phyloP scores from a whole-genome alignment of 2,888 invertebrate genomes.

The Tillus elongatus region DNA sequence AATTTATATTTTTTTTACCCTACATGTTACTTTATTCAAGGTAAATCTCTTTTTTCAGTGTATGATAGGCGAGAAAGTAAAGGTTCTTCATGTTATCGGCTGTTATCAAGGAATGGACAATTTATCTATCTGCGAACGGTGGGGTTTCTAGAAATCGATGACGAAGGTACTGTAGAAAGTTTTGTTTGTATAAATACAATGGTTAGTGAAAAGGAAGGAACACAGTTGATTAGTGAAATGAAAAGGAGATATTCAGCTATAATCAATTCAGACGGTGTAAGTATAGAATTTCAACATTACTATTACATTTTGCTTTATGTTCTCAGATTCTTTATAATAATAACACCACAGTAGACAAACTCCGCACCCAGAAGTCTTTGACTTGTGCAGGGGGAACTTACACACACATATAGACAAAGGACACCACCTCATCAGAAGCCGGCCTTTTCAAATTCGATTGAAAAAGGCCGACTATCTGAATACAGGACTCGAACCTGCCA shows the following conservation, averaged over 20 bases:
- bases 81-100: constrained; percentile 79
- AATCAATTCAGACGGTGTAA: constrained; percentile 24
- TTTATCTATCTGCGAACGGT: constrained; percentile 77
- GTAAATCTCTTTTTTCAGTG: constrained; percentile 48
- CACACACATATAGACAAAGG: too few relatives aligned
- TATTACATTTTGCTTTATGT: too few relatives aligned
- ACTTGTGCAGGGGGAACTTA: too few relatives aligned
- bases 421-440: too few relatives aligned
- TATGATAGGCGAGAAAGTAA: constrained; percentile 74
- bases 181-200: constrained; percentile 81
- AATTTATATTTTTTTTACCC: too few relatives aligned
- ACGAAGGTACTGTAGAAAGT: constrained; percentile 69
- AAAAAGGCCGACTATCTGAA: too few relatives aligned
- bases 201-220: constrained; percentile 64
- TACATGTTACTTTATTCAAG: not conserved
- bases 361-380: too few relatives aligned
- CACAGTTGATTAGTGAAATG: constrained; percentile 66
- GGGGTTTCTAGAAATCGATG: constrained; percentile 77
- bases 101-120: constrained; percentile 72
- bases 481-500: too few relatives aligned
- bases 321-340: too few relatives aligned
- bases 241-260: constrained; percentile 68
- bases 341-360: too few relatives aligned
- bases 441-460: too few relatives aligned
- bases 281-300: too few relatives aligned